phyloP scores from a whole-genome alignment of 1,140 invertebrate genomes.

The Brachionus plicatilis region DNA sequence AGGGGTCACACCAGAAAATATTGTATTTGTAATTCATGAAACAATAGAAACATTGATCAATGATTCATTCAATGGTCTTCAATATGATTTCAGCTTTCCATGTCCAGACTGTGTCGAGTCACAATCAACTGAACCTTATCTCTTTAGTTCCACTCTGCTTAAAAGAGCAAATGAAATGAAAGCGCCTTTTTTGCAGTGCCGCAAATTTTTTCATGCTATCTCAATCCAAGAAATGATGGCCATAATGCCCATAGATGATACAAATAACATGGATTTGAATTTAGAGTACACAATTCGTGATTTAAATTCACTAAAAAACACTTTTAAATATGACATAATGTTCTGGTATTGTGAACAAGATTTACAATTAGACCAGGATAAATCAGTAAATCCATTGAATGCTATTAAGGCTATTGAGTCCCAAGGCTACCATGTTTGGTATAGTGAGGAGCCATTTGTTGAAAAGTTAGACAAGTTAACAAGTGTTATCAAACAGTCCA shows the following conservation, averaged over 20 bases:
- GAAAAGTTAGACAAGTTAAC: neutral
- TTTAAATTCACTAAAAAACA: conserved; percentile 46
- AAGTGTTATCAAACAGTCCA: neutral
- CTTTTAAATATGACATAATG: conserved; percentile 46
- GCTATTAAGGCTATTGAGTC: conserved; percentile 44
- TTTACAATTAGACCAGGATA: conserved; percentile 29
- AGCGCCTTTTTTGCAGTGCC: conserved; percentile 53
- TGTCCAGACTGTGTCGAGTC: conserved; percentile 51
- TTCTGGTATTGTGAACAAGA: conserved; percentile 45
- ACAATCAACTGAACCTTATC: conserved; percentile 25
- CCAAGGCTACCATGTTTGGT: neutral
- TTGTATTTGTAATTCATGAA: conserved; percentile 53
- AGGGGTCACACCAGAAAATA: conserved; percentile 52
- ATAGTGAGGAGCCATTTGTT: neutral
- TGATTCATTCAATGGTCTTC: conserved; percentile 50
- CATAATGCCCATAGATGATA: conserved; percentile 48
- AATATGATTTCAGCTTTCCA: conserved; percentile 49
- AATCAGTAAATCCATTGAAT: conserved; percentile 43
- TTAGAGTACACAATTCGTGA: conserved; percentile 48
- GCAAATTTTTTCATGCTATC: conserved; percentile 53
- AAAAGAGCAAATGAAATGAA: conserved; percentile 47
- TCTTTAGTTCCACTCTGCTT: conserved; percentile 49
- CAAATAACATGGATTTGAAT: conserved; percentile 49
- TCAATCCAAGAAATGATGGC: conserved; percentile 49
- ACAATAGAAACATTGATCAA: conserved; percentile 51